Evolutionary conservation across 2,797 vertebrate genomes (phyloP), one percentile per base, ranked within the genome.

Genomic region (Hafferia zeledoni): DNA sequence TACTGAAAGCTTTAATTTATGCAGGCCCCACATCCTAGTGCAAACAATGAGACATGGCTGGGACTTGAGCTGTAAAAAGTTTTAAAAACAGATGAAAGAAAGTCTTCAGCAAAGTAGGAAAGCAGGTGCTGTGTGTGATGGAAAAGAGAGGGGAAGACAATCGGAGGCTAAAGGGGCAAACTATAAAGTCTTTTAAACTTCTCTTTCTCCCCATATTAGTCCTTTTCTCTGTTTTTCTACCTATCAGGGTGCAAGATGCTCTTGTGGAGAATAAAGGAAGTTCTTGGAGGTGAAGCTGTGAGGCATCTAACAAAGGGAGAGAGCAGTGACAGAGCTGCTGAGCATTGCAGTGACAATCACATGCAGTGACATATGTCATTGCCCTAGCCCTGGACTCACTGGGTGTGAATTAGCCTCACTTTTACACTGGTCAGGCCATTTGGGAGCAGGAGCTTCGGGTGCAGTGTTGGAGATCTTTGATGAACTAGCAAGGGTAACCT

Each of bases 51-150:
- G 60, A 52, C 0, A 2, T 25, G 57, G n/a, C 22, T 87, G 44
- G 25, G 24, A 41, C 37, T 33, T 31, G 81, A 74, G 46, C 52
- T 82, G 63, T 39, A 71, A 84, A 88, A 24, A 44, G 24, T 24
- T 86, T 85, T 89, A 88, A 90, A 61, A 31, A 85, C 22, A 56
- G n/a, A 30, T 53, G 13, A 56, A 90, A 55, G 27, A 35, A 71
- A 50, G 1, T 50, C 49, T 81, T 76, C 43, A 49, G 10, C 16
- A 31, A 6, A 0, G 1, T 43, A 35, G 68, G 56, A 67, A 82
- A 91, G 41, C 33, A 82, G 57, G 18, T 35, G 16, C 18, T 55
- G 13, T 4, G 10, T 56, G 44, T 53, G 52, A 31, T 35, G 52
- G 74, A 80, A 77, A 68, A 56, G 50, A 84, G 55, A 82, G 20